Percentiles rank a stretch among this genome's conserved stretches.
These are phyloP conservation scores for Polydesmus complanatus DNA, from an alignment of 2,888 invertebrate genomes.

Conservation along the genomic window DNA sequence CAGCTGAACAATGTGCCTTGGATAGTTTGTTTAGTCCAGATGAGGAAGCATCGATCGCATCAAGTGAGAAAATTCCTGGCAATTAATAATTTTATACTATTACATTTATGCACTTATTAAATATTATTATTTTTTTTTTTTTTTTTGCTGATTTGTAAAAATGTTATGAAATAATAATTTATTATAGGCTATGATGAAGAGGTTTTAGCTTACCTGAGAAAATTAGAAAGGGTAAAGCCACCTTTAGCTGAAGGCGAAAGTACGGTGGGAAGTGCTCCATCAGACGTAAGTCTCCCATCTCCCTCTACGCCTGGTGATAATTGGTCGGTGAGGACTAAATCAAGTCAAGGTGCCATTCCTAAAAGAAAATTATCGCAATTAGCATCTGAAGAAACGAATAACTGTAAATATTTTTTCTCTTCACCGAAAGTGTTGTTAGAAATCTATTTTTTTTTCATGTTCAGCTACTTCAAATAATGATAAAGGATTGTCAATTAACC, in stretches of 20 bases:
- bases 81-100: no score
- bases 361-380: slow-evolving; percentile 16
- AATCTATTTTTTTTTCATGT: neutral
- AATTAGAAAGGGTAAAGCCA: slow-evolving; percentile 4
- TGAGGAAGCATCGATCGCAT: slow-evolving; percentile 23
- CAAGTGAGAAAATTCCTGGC: slow-evolving; percentile 14
- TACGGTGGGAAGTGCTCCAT: slow-evolving; percentile 16
- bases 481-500: neutral
- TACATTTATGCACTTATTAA: neutral
- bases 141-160: neutral
- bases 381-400: neutral
- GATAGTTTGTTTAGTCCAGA: slow-evolving; percentile 46
- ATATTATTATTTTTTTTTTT: neutral
- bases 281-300: slow-evolving; percentile 14
- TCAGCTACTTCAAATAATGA: no score
- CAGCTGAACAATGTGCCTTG: slow-evolving; percentile 36
- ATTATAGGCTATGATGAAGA: slow-evolving; percentile 14
- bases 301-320: slow-evolving; percentile 13
- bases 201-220: slow-evolving; percentile 5
- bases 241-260: slow-evolving; percentile 13
- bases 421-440: neutral
- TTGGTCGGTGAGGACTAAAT: slow-evolving; percentile 4
- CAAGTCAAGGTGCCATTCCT: slow-evolving; percentile 22
- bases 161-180: no score
- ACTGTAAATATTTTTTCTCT: no score